Base-by-base conservation (phyloP, 2,797 vertebrate genomes). In the Cirrhinus mrigala region DNA sequence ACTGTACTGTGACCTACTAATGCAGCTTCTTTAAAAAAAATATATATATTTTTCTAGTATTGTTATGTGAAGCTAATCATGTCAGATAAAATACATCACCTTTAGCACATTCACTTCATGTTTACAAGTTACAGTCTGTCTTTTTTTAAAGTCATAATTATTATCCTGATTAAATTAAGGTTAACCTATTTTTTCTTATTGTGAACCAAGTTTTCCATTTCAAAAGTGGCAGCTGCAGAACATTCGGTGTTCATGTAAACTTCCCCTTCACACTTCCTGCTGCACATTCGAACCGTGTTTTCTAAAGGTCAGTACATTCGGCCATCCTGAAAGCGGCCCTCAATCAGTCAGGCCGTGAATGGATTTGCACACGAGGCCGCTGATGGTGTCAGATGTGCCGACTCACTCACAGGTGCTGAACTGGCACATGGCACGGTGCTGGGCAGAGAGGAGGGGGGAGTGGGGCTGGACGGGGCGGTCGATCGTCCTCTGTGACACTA, bases 371-470 rank as follows among this genome's bases (percentile, higher is more conserved):
- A 77, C 52, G 33, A 60, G 82, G 52, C 27, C 7, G 33, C 62
- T 54, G 76, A 48, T 81, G 86, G 33, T 60, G 70, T 81, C 75
- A 27, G 62, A 58, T 62, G 77, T 29, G 33, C 68, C 14, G 33
- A 66, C 18, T 46, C 20, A 3, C 64, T 70, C 79, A 60, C 91
- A 91, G 90, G 85, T 92, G 89, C 89, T 91, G 84, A 50, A 90
- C 33, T 37, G 85, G 79, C 93, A 92, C 89, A 87, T 93, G 93
- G 90, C 91, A 69, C 54, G 76, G 77, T 18, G 86, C 81, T 70
- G 81, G 87, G 81, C 24, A 85, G 29, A 78, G 58, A 71, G 86
- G 50, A 54, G 83, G 56, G 29, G 78, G 46, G 3, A 70, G 87
- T 77, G 82, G 64, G 60, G 62, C 2, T n/a, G 60, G 48, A 69